Conservation (phyloP, 2,888 invertebrate species). For the Spodoptera picta region DNA sequence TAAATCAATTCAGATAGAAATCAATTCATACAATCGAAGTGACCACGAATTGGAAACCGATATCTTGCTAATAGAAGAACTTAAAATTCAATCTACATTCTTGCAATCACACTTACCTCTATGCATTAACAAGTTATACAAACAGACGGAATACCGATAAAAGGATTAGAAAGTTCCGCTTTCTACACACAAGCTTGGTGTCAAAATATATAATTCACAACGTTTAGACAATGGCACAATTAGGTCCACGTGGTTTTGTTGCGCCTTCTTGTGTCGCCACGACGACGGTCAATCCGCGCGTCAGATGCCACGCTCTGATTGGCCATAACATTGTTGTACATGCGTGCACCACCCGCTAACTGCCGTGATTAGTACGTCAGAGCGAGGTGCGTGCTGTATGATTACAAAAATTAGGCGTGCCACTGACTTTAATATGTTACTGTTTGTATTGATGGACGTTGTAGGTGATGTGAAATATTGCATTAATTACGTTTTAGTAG, state of each 20-base stretch:
- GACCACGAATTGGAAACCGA: not conserved
- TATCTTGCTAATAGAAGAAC: not conserved
- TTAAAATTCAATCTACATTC: not conserved
- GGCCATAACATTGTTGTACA: conserved; percentile 24
- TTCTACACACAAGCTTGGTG: conserved; percentile 6
- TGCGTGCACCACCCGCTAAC: conserved; percentile 17
- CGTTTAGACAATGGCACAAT: conserved; percentile 25
- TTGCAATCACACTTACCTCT: not conserved
- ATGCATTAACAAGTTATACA: not conserved
- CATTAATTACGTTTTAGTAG: not conserved
- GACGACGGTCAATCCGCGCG: conserved; percentile 13
- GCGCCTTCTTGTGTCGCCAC: conserved; percentile 32
- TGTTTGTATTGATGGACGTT: not conserved
- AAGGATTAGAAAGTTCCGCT: conserved; percentile 13
- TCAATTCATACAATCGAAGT: too few species aligned
- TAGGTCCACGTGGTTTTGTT: conserved; percentile 20
- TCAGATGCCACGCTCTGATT: conserved; percentile 51
- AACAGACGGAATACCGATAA: not conserved
- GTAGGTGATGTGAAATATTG: not conserved
- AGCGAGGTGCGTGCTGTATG: conserved; percentile 19
- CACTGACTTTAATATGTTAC: conserved; percentile 14
- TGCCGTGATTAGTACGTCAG: conserved; percentile 24
- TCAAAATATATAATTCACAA: conserved; percentile 23
- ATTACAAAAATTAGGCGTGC: conserved; percentile 10
- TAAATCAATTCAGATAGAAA: too few species aligned